phyloP scores from a whole-genome alignment of 2,797 vertebrate genomes.

The Leptoclinus maculatus region DNA sequence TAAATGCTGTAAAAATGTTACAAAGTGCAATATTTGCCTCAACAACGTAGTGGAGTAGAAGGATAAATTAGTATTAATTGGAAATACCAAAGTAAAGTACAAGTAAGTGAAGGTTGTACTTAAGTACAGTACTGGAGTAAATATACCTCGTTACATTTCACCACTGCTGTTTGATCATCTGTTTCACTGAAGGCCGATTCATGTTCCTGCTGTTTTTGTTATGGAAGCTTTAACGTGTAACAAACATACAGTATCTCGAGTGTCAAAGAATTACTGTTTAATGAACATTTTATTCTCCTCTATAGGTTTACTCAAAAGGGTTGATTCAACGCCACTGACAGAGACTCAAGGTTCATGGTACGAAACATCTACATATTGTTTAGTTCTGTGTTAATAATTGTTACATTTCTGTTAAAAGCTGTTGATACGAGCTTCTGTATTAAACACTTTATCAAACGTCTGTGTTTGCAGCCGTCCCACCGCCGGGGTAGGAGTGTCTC shows the following conservation, averaged over 20 bases:
- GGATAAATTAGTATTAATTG: too few species aligned
- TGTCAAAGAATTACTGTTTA: neutral
- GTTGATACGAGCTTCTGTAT: neutral
- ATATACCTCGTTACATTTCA: too few species aligned
- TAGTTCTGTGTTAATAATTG: neutral
- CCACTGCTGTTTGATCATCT: neutral
- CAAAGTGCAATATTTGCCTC: neutral
- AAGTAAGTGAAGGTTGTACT: neutral
- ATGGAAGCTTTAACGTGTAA: neutral
- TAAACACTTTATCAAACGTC: neutral
- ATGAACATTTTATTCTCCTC: slow-evolving; percentile 17
- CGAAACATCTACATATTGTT: neutral
- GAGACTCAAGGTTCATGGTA: slow-evolving; percentile 59
- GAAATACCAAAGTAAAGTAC: neutral
- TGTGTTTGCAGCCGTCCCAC: slow-evolving; percentile 59
- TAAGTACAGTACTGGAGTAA: neutral
- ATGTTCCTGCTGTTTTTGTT: too few species aligned
- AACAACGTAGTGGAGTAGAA: neutral
- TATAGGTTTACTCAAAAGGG: slow-evolving; percentile 46
- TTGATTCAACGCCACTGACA: slow-evolving; percentile 23
- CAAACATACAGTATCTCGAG: neutral
- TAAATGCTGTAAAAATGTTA: neutral
- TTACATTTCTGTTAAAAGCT: neutral
- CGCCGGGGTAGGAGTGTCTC: slow-evolving; percentile 80
- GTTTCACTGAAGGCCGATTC: neutral